phyloP scores from a whole-genome alignment of 2,113 vertebrate genomes.

The Hemiscyllium ocellatum region DNA sequence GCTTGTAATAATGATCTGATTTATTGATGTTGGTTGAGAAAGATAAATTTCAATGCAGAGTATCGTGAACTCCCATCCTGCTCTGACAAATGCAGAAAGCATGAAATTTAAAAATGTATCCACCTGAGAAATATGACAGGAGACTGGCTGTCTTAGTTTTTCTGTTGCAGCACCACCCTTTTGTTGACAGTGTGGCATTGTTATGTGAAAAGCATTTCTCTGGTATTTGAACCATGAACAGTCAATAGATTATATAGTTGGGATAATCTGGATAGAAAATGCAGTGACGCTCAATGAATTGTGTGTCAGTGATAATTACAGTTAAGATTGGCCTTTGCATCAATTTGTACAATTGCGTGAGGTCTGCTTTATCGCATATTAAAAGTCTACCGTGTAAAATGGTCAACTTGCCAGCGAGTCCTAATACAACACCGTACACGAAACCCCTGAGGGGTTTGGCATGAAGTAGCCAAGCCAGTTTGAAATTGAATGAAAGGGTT shows the following conservation, averaged over 20 bases:
- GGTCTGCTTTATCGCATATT: background rate
- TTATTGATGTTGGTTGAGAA: background rate
- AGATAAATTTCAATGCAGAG: background rate
- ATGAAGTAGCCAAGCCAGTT: background rate
- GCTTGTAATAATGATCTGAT: background rate
- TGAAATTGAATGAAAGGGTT: constrained; percentile 4
- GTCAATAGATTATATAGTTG: background rate
- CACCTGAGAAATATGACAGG: background rate
- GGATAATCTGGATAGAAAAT: background rate
- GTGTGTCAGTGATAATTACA: background rate
- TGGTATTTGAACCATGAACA: background rate
- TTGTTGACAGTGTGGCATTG: background rate
- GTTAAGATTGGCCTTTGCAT: background rate
- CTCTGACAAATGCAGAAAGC: background rate
- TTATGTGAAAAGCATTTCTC: background rate
- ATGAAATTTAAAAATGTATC: background rate
- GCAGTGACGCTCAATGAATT: background rate
- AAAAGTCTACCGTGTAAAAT: background rate
- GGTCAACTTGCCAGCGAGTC: background rate
- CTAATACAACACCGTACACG: background rate
- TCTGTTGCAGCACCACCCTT: background rate
- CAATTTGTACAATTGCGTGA: background rate
- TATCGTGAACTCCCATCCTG: background rate
- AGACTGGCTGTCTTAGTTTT: background rate
- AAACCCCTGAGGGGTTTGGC: background rate